These are phyloP conservation scores for Leptinotarsa defecta DNA, from an alignment of 1,140 invertebrate genomes.

Conservation along the genomic window DNA sequence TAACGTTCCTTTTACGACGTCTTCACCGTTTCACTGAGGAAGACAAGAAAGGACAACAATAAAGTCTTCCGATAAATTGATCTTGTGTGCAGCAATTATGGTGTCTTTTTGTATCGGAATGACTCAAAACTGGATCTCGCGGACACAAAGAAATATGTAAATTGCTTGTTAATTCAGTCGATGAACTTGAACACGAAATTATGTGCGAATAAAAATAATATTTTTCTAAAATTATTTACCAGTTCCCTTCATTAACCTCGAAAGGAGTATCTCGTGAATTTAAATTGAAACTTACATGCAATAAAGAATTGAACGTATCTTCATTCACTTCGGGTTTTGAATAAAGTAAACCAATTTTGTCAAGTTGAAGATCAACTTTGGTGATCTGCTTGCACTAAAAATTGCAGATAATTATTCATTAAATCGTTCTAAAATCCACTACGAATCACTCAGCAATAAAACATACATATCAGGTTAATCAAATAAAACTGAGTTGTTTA, in stretches of 20 bases:
- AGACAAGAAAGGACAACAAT: conserved; percentile 5
- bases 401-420: too few relatives aligned
- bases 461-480: too few relatives aligned
- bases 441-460: too few relatives aligned
- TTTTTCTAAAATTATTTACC: not conserved
- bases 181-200: not conserved
- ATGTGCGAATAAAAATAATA: not conserved
- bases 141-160: conserved; percentile 17
- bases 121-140: conserved; percentile 11
- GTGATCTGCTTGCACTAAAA: too few relatives aligned
- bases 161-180: conserved; percentile 11
- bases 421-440: too few relatives aligned
- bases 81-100: not conserved
- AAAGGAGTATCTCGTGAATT: not conserved
- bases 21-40: not conserved
- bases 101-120: conserved; percentile 3
- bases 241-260: not conserved
- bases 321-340: too few relatives aligned
- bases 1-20: conserved; percentile 21
- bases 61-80: conserved; percentile 12
- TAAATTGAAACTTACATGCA: not conserved
- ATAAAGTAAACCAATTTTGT: too few relatives aligned
- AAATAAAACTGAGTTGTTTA: too few relatives aligned
- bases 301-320: not conserved
- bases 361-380: too few relatives aligned